phyloP scores from a whole-genome alignment of 1,140 invertebrate species.

The Trachelipus rathkii region DNA sequence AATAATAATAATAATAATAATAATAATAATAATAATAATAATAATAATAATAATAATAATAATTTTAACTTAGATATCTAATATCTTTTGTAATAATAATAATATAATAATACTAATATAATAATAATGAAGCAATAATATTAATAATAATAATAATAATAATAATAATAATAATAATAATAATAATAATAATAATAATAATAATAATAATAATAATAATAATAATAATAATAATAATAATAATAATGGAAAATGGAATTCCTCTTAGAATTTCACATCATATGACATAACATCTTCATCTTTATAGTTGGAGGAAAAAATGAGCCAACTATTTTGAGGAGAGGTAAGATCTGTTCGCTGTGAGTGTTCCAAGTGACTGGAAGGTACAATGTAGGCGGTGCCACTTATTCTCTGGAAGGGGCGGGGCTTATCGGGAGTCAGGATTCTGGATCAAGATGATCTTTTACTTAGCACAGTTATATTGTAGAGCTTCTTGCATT shows the following conservation, averaged over 20 bases:
- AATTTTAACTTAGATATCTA: no score
- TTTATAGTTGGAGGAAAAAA: no score
- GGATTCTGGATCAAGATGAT: background rate
- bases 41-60: slow-evolving; percentile 13
- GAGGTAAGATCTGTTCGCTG: background rate
- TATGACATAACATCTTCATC: no score
- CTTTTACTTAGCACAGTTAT: background rate
- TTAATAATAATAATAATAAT: no score
- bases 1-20: slow-evolving; percentile 15
- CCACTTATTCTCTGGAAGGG: background rate
- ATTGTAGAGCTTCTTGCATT: background rate
- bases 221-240: background rate
- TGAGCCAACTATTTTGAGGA: background rate
- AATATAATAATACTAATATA: background rate
- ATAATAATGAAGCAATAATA: no score
- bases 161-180: background rate
- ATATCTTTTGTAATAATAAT: no score
- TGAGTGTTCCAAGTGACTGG: background rate
- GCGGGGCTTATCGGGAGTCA: background rate
- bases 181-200: slow-evolving; percentile 13
- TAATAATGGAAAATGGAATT: no score
- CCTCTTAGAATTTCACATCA: no score
- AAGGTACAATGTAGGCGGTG: background rate
- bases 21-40: slow-evolving; percentile 13
- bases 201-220: slow-evolving; percentile 15